Conservation (phyloP, 2,113 vertebrate species). For the Corythornis vintsioides region DNA sequence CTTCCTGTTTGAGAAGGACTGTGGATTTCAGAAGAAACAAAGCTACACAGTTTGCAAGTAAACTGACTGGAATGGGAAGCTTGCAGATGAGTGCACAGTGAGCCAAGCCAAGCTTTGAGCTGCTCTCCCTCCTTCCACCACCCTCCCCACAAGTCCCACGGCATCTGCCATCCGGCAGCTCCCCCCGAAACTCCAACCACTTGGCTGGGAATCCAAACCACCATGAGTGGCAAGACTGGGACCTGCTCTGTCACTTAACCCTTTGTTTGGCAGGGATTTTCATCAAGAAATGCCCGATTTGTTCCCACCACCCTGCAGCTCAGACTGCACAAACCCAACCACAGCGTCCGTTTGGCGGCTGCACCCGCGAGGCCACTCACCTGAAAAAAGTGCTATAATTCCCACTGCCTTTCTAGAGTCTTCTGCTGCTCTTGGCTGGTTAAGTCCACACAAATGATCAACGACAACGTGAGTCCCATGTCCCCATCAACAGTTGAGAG, state of each 20-base stretch:
- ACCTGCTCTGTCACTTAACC: not conserved
- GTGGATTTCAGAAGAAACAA: not conserved
- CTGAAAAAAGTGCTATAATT: constrained; percentile 69
- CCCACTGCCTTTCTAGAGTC: constrained; percentile 43
- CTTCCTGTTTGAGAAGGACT: not conserved
- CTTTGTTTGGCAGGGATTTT: not conserved
- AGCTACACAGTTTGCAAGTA: not conserved
- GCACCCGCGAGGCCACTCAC: constrained; percentile 60
- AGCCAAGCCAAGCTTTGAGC: not conserved
- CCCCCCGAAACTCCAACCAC: not conserved
- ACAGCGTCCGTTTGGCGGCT: not conserved
- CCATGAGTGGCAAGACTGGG: not conserved
- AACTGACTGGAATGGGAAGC: not conserved
- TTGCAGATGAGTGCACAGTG: not conserved
- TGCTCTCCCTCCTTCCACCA: not conserved
- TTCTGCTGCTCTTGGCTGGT: constrained; percentile 67
- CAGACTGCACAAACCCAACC: not conserved
- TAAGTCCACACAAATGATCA: constrained; percentile 78
- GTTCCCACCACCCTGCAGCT: not conserved
- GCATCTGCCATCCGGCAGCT: not conserved
- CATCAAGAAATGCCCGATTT: not conserved
- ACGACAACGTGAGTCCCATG: constrained; percentile 80
- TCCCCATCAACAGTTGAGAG: constrained; percentile 77
- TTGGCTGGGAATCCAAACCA: not conserved
- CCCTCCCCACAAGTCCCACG: not conserved